Evolutionary conservation across 2,113 vertebrate genomes (phyloP), one percentile per base, ranked within the genome.

Genomic region (Hippoglossus stenolepis): DNA sequence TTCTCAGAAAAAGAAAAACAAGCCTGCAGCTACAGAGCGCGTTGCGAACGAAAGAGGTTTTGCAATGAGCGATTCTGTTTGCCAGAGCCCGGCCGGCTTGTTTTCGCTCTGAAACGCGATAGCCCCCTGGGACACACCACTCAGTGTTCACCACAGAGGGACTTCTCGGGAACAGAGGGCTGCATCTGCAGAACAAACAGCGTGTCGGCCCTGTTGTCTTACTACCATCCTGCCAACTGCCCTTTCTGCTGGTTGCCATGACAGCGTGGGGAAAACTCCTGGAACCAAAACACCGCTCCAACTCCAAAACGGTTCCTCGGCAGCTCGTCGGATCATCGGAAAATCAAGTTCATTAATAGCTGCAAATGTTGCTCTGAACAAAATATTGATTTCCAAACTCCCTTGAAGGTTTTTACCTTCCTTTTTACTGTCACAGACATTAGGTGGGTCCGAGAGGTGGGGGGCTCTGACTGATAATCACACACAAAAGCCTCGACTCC

Each of bases 151-250:
- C 84, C 82, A 85, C 89, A 78, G 20, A 73, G 84, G 88, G 88
- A 86, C 83, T 79, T 80, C 89, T 86, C 69, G 5, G 70, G 89
- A 90, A 86, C 81, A 68, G 84, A 88, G 82, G 89, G 85, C 79
- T 84, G 85, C 82, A 82, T 89, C 88, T 92, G 85, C 91, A 76
- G 85, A 85, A 85, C 84, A 87, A 89, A 90, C 91, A 86, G 86
- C 72, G 43, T 53, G 89, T 80, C 75, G 65, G 79, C 81, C 80
- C 75, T 21, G 54, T 77, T 75, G 83, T 78, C 82, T 73, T 38
- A 64, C 90, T 76, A 74, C 83, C 82, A 70, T 77, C 85, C 90
- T 79, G 84, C 88, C 84, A 82, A 85, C 80, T 83, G 83, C 75
- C 82, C 88, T 81, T 58, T 76, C 73, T 73, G 82, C 65, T 54